Percentiles rank a stretch among this genome's conserved stretches.
phyloP scores from a whole-genome alignment of 1,140 invertebrate genomes.

The Drosophila lacertosa region DNA sequence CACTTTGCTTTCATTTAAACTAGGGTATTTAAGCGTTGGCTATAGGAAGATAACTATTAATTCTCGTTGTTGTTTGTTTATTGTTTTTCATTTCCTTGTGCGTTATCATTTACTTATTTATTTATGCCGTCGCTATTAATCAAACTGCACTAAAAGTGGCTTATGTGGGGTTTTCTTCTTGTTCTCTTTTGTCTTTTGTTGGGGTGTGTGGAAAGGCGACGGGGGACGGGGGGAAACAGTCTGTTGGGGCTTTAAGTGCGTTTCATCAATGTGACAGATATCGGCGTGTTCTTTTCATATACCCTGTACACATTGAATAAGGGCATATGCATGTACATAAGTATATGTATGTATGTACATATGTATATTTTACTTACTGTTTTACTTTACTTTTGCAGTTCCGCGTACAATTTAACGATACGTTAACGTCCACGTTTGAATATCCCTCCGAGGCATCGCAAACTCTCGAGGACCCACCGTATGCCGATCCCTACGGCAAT shows the following conservation, averaged over 20 bases:
- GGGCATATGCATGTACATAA: too few relatives aligned
- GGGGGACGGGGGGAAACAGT: background rate
- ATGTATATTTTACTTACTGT: conserved; percentile 6
- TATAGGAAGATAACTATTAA: background rate
- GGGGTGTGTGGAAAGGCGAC: too few relatives aligned
- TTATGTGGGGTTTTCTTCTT: conserved; percentile 23
- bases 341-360: background rate
- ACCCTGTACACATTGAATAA: too few relatives aligned
- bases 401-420: conserved; percentile 93
- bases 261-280: conserved; percentile 71
- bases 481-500: conserved; percentile 67
- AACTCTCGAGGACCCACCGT: conserved; percentile 86
- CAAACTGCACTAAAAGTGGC: conserved; percentile 64
- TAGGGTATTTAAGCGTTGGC: conserved; percentile 17
- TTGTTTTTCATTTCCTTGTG: conserved; percentile 43
- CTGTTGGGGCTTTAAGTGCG: conserved; percentile 34
- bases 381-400: conserved; percentile 85
- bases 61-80: conserved; percentile 8
- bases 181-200: background rate
- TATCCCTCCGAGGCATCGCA: conserved; percentile 93
- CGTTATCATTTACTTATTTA: conserved; percentile 24
- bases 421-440: conserved; percentile 91
- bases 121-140: conserved; percentile 62
- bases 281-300: conserved; percentile 7
- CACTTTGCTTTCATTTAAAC: too few relatives aligned